phyloP scores from a whole-genome alignment of 2,888 invertebrate species.

The Lepidocyrtinus sp. region DNA sequence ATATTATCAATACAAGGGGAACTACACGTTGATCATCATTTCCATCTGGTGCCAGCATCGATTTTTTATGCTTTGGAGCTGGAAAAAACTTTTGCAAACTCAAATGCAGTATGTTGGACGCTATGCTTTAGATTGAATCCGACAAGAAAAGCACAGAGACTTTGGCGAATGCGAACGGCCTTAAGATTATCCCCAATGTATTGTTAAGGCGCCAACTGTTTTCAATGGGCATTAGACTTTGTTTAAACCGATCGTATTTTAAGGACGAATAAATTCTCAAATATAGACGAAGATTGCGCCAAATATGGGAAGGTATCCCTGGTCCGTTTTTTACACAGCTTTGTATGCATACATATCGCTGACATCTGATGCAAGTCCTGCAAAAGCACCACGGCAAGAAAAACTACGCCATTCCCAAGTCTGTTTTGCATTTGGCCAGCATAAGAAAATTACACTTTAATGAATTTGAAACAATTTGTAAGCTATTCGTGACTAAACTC shows the following conservation, averaged over 20 bases:
- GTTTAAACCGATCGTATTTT: background rate
- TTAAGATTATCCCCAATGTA: background rate
- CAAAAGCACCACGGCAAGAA: too few species aligned
- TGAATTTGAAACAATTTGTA: slow-evolving; percentile 44
- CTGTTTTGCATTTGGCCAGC: background rate
- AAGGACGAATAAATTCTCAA: background rate
- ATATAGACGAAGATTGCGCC: background rate
- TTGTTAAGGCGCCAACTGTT: background rate
- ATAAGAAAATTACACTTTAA: slow-evolving; percentile 42
- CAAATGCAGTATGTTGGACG: background rate
- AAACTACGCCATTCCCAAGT: background rate
- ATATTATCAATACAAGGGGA: background rate
- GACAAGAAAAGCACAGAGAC: background rate
- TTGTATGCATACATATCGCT: too few species aligned
- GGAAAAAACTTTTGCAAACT: background rate
- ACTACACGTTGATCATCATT: background rate
- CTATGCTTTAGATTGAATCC: background rate
- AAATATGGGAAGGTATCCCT: too few species aligned
- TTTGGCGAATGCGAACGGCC: background rate
- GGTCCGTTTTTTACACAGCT: too few species aligned
- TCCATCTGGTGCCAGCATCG: background rate
- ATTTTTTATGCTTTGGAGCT: too few species aligned
- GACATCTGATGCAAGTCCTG: too few species aligned
- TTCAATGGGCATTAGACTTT: background rate
- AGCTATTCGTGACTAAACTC: slow-evolving; percentile 45